phyloP scores from a whole-genome alignment of 2,113 vertebrate genomes.

The Prunella fulvescens region DNA sequence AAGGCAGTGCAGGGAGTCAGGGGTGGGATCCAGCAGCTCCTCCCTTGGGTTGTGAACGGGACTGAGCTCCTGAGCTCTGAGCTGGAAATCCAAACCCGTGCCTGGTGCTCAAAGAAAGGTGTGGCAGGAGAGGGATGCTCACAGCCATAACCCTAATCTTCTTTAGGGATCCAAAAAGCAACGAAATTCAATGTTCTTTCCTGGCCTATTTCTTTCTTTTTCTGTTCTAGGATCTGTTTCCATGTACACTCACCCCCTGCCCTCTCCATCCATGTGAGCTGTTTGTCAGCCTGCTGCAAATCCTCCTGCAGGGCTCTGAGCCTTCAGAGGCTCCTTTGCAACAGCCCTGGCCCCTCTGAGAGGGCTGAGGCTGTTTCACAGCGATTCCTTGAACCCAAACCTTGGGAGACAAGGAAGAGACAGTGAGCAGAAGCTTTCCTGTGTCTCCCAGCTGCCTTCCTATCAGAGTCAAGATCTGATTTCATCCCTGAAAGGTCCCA shows the following conservation, averaged over 20 bases:
- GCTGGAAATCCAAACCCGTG: neutral
- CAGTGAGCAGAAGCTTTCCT: slow-evolving; percentile 42
- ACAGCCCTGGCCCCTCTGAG: neutral
- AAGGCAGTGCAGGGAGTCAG: neutral
- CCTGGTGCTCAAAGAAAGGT: neutral
- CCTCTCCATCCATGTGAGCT: rapidly evolving
- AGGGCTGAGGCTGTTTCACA: neutral
- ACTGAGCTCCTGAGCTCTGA: neutral
- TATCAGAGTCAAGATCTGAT: slow-evolving; percentile 58
- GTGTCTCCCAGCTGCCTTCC: slow-evolving; percentile 61
- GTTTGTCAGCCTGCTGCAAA: rapidly evolving
- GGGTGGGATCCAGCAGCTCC: neutral
- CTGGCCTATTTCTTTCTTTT: neutral
- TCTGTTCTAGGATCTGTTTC: neutral
- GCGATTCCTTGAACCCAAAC: neutral
- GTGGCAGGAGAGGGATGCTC: neutral
- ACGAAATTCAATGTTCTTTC: neutral
- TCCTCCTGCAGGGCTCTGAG: neutral
- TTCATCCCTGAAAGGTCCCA: slow-evolving; percentile 66
- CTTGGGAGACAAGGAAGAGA: slow-evolving; percentile 35
- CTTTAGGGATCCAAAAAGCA: neutral
- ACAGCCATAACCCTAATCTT: neutral
- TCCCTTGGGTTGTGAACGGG: neutral
- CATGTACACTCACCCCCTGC: rapidly evolving
- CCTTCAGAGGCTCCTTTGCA: neutral